Base-by-base conservation (phyloP, 1,140 invertebrate genomes). In the honey bee (Apis mellifera) region DNA sequence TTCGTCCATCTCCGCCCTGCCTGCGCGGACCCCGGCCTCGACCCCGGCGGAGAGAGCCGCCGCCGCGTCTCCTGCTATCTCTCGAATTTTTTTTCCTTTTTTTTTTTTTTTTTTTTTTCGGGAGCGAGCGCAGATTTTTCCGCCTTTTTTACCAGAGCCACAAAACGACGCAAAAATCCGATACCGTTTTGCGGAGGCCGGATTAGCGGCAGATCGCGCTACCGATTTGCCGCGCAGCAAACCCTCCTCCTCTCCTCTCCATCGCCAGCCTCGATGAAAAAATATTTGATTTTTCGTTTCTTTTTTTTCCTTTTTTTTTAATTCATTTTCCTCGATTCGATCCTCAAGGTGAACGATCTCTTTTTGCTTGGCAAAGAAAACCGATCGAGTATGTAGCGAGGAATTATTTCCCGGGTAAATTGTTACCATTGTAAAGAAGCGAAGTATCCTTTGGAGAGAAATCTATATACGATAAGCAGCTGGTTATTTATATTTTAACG, bases 141-240 rank as follows among this genome's bases (percentile, higher is more conserved):
- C 83, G 78, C 80, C 86, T 82, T 85, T 82, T 88, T 88, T 88
- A 64, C 73, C 77, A 81, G 86, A 81, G 84, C 86, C 84, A 84
- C 84, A 88, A 86, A 87, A 84, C 86, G 81, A 81, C 90, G 88
- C 90, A 92, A 92, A 92, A 93, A 92, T 90, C 89, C 90, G 89
- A 92, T 91, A 92, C 90, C 92, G 92, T 92, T 93, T 93, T 90
- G 91, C 90, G 83, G 89, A 87, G 85, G 84, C 89, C 83, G 85
- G 90, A 92, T 91, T 92, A 88, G 84, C 90, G 89, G 90, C 84
- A 88, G 86, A 88, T 88, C 91, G 87, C 82, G 70, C 84, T 86
- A 88, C 88, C 90, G 79, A 92, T 90, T 90, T 89, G 84, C 82
- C 84, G 85, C 83, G 85, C 86, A 17, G 32, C 32, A 32, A 32